A percentile compares a stretch with the other conserved stretches of the same genome.
Conservation (phyloP, 2,888 invertebrate species). For the Agonopterix subpropinquella region DNA sequence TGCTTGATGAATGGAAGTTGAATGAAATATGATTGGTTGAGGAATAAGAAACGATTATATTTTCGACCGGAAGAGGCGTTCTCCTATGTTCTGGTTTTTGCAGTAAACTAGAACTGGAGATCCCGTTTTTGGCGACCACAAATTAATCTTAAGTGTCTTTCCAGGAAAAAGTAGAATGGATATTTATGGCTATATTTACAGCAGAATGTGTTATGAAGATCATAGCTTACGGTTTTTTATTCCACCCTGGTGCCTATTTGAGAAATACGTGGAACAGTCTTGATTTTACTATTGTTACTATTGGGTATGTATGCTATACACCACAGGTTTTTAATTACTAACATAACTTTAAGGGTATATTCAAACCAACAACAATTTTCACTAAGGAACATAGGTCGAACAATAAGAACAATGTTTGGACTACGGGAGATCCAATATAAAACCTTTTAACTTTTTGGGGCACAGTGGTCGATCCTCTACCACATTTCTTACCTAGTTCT, state of each 20-base stretch:
- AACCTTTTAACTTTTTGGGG: too few relatives aligned
- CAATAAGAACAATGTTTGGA: too few relatives aligned
- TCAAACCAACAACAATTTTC: too few relatives aligned
- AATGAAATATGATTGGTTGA: background rate
- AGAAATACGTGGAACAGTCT: conserved; percentile 99
- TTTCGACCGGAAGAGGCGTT: too few relatives aligned
- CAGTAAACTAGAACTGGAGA: too few relatives aligned
- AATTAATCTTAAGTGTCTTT: conserved; percentile 26
- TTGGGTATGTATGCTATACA: conserved; percentile 97
- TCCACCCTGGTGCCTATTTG: conserved; percentile 97
- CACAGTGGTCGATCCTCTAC: too few relatives aligned
- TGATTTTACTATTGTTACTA: conserved; percentile 98
- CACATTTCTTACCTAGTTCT: too few relatives aligned
- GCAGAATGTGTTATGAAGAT: conserved; percentile 99
- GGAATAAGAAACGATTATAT: background rate
- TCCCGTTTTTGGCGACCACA: background rate
- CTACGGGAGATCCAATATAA: too few relatives aligned
- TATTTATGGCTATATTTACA: conserved; percentile 99
- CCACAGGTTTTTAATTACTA: too few relatives aligned
- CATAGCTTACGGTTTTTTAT: conserved; percentile 97
- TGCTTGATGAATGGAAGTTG: too few relatives aligned
- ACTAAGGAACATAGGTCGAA: too few relatives aligned
- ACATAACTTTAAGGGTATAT: too few relatives aligned
- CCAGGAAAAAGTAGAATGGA: conserved; percentile 98
- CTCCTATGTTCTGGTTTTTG: background rate